Base-by-base conservation (phyloP, 2,888 invertebrate genomes). In the Plagodis pulveraria region DNA sequence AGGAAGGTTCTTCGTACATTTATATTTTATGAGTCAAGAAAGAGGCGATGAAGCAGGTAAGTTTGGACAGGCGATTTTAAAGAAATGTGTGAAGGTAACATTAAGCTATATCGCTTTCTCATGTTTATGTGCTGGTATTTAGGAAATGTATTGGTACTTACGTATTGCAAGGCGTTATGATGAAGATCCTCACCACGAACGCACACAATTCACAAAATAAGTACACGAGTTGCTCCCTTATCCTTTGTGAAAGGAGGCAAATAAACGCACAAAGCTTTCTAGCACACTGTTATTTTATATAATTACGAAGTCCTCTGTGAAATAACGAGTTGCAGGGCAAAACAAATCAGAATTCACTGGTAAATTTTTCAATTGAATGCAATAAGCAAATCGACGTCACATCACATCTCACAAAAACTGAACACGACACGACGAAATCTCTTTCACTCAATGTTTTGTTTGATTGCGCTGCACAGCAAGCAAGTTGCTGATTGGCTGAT, bases 171-270 rank as follows among this genome's bases (percentile, higher is more conserved):
- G 69, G 61, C 61, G 67, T 53, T 52, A 59, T 11, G 11, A 12
- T 11, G 38, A 9, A 6, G 6, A 9, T 1, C 2, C 7, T 58
- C 54, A 72, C 67, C 73, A 79, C 22, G 22, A 82, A 81, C 78
- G 76, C 72, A 74, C 74, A 78, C 72, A 70, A 72, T 40, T 40
- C 10, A 67, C 67, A 77, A 78, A 22, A 22, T 22, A 22, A 22
- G 22, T 22, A 46, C 40, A 61, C 56, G 47, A 50, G 56, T 41
- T 50, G 55, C 38, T 68, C 62, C 58, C 51, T 70, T 79, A 80
- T 87, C 86, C 89, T 90, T 90, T 89, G 89, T 88, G 84, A 86
- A 86, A 85, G 83, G 76, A 79, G 77, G 70, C 74, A 71, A 73
- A 71, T 73, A 60, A 63, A 66, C 51, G 65, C 70, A 79, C 76